Conservation (phyloP, 2,113 vertebrate species). For the Hippocampus abdominalis region DNA sequence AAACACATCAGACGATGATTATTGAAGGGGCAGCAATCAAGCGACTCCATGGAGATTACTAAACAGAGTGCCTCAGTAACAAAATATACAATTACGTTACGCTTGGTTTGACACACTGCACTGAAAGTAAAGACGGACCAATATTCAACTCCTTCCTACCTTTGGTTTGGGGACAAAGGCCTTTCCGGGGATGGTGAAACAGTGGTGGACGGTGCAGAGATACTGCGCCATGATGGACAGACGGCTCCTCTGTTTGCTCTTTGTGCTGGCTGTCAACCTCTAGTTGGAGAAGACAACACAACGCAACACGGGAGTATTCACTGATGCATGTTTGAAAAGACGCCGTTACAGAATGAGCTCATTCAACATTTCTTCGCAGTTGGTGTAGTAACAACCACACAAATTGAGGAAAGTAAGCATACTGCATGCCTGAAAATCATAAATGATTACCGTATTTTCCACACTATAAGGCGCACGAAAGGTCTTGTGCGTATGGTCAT, state of each 20-base stretch:
- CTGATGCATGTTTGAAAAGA: not conserved
- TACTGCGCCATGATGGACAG: constrained; percentile 93
- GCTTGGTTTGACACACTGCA: not conserved
- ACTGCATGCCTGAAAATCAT: not conserved
- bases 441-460: no score
- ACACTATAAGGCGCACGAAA: no score
- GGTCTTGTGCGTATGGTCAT: no score
- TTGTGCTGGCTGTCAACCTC: constrained; percentile 83
- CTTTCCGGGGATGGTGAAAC: constrained; percentile 86
- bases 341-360: not conserved
- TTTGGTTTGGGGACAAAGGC: constrained; percentile 92
- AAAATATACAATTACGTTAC: not conserved
- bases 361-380: not conserved
- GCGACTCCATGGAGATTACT: not conserved
- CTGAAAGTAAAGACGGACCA: not conserved
- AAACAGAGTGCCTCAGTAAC: not conserved
- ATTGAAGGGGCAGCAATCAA: constrained; percentile 4
- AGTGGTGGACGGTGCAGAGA: constrained; percentile 79
- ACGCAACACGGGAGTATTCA: not conserved
- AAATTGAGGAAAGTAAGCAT: not conserved
- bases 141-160: constrained; percentile 72
- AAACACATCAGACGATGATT: constrained; percentile 3
- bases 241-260: constrained; percentile 83
- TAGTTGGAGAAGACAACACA: constrained; percentile 45
- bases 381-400: not conserved